A percentile compares a stretch with the other conserved stretches of the same genome.
These are phyloP conservation scores for Molossus alvarezi DNA, from an alignment of 2,797 vertebrate genomes.

Conservation along the genomic window DNA sequence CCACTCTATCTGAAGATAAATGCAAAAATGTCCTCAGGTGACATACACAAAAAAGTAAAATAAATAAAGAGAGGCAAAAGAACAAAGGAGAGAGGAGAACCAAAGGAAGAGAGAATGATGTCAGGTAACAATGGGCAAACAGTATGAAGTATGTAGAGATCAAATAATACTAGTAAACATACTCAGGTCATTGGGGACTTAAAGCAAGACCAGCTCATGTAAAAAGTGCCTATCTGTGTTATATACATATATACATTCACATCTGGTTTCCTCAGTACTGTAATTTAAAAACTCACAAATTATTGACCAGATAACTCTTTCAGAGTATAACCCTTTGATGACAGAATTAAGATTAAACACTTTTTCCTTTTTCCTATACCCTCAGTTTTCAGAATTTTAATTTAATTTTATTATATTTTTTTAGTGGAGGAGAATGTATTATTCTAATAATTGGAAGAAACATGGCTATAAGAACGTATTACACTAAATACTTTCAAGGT, in stretches of 20 bases:
- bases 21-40: too few relatives aligned
- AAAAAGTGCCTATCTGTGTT: not conserved
- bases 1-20: too few relatives aligned
- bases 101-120: not conserved
- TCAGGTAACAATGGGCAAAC: not conserved
- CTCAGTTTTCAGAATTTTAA: not conserved
- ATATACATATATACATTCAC: not conserved
- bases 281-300: constrained; percentile 1
- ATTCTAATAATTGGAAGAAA: constrained; percentile 19
- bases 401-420: not conserved
- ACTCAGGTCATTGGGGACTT: not conserved
- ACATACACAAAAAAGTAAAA: too few relatives aligned
- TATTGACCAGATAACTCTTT: constrained; percentile 34
- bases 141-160: not conserved
- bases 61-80: not conserved
- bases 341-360: constrained; percentile 47
- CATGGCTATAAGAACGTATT: not conserved
- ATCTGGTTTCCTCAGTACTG: constrained; percentile 13
- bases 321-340: not conserved
- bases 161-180: not conserved
- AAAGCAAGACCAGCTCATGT: not conserved
- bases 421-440: not conserved
- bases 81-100: not conserved
- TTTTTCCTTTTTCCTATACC: constrained; percentile 29
- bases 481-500: constrained; percentile 41